Evolutionary conservation across 53 echinoderm and acorn worm genomes (phyloP), one percentile per base, ranked within the genome.

Genomic region (Crossaster papposus): DNA sequence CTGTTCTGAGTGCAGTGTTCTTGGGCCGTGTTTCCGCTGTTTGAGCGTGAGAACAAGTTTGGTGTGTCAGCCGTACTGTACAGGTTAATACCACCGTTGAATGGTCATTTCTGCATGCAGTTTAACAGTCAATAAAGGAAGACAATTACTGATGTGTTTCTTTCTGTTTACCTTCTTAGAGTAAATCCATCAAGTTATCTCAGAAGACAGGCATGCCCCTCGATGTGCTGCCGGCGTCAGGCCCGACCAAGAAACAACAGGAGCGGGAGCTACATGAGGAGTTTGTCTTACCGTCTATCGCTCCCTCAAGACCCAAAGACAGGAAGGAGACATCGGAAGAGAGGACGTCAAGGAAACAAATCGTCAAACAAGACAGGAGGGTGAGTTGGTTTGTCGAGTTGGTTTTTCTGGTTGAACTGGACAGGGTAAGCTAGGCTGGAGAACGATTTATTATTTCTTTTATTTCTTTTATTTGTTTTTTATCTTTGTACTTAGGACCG

Each of bases 201-300:
- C 80, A 94, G 90, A 97, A 97, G 89, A 93, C 95, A 3, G 97
- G 97, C 2, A 95, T 97, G 95, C 97, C 97, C 17, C 89, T 95
- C 0, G 78, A 92, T 51, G 95, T 95, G 18, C 89, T 97, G 18
- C 95, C 95, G 76, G 79, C 83, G 17, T 91, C 79, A 58, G 95
- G 97, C 24, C 92, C 95, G 6, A 95, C 94, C 26, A 92, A 74
- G 80, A 94, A 90, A 73, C 96, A 95, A 64, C 91, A 72, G 30
- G 96, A 96, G 93, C 87, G 92, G 50, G 94, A 93, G n/a, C 90
- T 91, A 28, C 75, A 88, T 17, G 95, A 95, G 8, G 93, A 94
- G 28, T 82, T 78, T 18, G 53, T 80, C 37, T 64, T 94, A 18
- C 91, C 95, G 22, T 38, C 82, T 17, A 65, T 90, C 17, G 54